phyloP scores from a whole-genome alignment of 2,113 vertebrate species.

The Suricata suricatta region DNA sequence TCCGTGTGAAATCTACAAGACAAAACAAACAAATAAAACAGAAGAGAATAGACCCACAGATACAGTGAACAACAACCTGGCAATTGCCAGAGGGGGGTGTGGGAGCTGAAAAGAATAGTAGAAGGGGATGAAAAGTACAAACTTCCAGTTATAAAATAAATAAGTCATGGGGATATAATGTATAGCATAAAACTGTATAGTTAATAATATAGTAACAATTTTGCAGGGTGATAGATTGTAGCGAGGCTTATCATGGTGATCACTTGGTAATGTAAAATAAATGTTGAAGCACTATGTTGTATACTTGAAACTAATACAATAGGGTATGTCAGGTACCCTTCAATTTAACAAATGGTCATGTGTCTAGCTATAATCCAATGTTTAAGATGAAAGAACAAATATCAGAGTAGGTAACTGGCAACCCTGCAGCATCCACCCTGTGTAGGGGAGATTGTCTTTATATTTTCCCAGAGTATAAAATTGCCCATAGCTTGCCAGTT shows the following conservation, averaged over 20 bases:
- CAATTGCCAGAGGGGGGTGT: neutral
- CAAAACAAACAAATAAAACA: neutral
- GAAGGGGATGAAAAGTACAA: neutral
- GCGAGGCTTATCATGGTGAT: neutral
- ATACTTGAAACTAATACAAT: neutral
- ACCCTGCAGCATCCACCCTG: neutral
- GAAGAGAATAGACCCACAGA: neutral
- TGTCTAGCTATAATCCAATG: neutral
- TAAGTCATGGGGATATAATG: neutral
- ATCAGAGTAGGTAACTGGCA: neutral
- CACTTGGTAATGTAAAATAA: neutral
- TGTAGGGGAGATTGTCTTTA: neutral
- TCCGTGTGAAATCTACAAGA: neutral
- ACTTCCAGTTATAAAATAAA: neutral
- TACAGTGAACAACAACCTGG: neutral
- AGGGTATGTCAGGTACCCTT: neutral
- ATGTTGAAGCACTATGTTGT: neutral
- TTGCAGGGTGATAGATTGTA: neutral
- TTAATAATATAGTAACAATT: neutral
- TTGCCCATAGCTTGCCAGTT: neutral
- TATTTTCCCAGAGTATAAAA: neutral
- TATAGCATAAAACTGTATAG: neutral
- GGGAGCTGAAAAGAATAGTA: neutral
- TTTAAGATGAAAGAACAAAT: neutral
- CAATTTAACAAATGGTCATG: neutral